Evolutionary conservation across 2,888 invertebrate species (phyloP).

Genomic region (Scaeva pyrastri): DNA sequence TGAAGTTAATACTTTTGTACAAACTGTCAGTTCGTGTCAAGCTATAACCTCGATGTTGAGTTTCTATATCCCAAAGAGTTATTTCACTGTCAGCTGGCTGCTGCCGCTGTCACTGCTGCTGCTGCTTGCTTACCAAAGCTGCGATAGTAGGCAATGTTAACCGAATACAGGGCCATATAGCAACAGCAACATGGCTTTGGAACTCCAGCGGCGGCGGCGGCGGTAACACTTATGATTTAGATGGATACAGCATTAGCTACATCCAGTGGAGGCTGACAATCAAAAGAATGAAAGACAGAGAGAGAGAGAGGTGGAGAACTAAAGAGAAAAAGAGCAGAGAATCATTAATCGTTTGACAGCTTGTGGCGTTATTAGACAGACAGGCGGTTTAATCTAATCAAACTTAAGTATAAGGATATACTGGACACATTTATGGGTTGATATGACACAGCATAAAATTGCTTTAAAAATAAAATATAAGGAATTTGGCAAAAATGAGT

Average conservation of each 20-base stretch:
- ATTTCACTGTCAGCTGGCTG: conserved; percentile 48
- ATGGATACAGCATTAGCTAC: conserved; percentile 8
- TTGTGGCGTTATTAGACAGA: conserved; percentile 68
- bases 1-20: conserved; percentile 79
- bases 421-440: conserved; percentile 49
- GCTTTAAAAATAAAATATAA: neutral
- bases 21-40: conserved; percentile 78
- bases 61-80: conserved; percentile 55
- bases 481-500: conserved; percentile 17
- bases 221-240: conserved; percentile 53
- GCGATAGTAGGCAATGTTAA: conserved; percentile 32
- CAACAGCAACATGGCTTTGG: neutral
- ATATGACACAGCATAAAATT: conserved; percentile 44
- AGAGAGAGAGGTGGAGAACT: neutral
- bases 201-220: conserved; percentile 13
- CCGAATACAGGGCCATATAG: conserved; percentile 33
- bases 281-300: neutral
- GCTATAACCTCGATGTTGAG: conserved; percentile 75
- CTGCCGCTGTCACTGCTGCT: neutral
- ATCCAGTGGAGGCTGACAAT: neutral
- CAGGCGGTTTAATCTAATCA: conserved; percentile 68
- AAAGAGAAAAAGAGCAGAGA: conserved; percentile 38
- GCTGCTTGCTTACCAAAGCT: neutral
- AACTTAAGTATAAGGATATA: conserved; percentile 53
- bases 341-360: conserved; percentile 71